Evolutionary conservation across 2,888 invertebrate genomes (phyloP).

Genomic region (Colletes collaris): DNA sequence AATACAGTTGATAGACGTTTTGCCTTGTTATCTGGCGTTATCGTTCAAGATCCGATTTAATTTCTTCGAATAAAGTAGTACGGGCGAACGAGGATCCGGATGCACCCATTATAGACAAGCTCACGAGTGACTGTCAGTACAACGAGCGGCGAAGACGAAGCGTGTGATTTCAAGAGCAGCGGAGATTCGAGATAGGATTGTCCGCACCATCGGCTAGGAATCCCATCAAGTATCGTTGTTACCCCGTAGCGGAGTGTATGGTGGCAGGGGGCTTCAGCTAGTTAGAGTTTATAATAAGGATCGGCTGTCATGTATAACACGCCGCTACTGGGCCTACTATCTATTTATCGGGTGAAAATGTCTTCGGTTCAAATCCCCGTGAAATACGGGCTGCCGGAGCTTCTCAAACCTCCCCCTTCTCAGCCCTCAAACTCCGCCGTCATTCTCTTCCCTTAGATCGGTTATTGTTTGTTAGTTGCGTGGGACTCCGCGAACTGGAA

Average conservation of each 20-base stretch:
- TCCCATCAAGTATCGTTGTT: conserved; percentile 83
- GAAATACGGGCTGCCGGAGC: conserved; percentile 75
- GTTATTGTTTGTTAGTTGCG: conserved; percentile 74
- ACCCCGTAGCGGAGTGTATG: conserved; percentile 74
- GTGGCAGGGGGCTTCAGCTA: conserved; percentile 73
- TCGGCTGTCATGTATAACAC: conserved; percentile 80
- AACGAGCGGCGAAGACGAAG: conserved; percentile 72
- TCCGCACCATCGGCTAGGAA: conserved; percentile 83
- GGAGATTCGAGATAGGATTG: conserved; percentile 82
- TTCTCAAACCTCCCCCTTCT: conserved; percentile 12
- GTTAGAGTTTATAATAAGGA: conserved; percentile 83
- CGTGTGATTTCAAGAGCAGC: conserved; percentile 74
- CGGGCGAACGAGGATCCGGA: not conserved
- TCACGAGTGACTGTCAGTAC: conserved; percentile 71
- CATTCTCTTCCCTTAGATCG: conserved; percentile 57
- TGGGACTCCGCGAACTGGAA: conserved; percentile 70
- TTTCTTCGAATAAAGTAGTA: too few species aligned
- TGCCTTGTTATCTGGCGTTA: too few species aligned
- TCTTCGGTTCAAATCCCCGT: conserved; percentile 83
- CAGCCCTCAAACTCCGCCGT: not conserved
- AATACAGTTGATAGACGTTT: too few species aligned
- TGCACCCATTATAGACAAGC: conserved; percentile 43
- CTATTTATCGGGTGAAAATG: conserved; percentile 83
- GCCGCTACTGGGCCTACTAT: conserved; percentile 78
- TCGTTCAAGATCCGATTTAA: too few species aligned